Percentiles rank a stretch among this genome's conserved stretches.
Conservation (phyloP, 2,113 vertebrate genomes). For the Axis porcinus region DNA sequence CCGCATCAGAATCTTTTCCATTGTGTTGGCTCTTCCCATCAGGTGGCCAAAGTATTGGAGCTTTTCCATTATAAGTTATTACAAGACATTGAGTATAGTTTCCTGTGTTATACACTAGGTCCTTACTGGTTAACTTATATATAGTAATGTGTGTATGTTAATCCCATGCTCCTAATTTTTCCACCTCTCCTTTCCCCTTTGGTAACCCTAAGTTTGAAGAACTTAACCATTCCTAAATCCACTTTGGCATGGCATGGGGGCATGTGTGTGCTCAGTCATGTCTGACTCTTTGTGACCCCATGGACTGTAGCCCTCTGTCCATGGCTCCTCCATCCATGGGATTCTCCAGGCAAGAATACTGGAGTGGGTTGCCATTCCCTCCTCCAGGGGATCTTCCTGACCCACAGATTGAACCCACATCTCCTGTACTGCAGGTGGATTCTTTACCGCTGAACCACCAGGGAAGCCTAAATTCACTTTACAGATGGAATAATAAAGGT, state of each 20-base stretch:
- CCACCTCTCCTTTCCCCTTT: neutral
- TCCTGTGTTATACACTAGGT: neutral
- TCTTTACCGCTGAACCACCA: fast-evolving
- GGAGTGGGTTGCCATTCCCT: neutral
- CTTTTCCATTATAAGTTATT: neutral
- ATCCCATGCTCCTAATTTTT: neutral
- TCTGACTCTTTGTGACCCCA: neutral
- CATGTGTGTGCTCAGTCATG: neutral
- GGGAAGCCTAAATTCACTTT: neutral
- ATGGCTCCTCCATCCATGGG: neutral
- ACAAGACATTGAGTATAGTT: neutral
- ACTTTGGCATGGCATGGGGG: neutral
- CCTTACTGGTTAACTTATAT: neutral
- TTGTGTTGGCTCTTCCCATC: neutral
- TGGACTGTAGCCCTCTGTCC: neutral
- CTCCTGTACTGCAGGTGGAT: neutral
- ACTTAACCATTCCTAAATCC: neutral
- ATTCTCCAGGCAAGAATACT: neutral
- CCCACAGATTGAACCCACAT: neutral
- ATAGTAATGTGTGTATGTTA: neutral
- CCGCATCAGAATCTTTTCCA: neutral
- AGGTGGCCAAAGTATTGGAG: neutral
- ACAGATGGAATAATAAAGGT: neutral
- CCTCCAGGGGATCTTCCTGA: neutral
- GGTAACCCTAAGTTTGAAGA: neutral